Evolutionary conservation across 2,113 vertebrate species (phyloP).

Genomic region (Daboia siamensis): DNA sequence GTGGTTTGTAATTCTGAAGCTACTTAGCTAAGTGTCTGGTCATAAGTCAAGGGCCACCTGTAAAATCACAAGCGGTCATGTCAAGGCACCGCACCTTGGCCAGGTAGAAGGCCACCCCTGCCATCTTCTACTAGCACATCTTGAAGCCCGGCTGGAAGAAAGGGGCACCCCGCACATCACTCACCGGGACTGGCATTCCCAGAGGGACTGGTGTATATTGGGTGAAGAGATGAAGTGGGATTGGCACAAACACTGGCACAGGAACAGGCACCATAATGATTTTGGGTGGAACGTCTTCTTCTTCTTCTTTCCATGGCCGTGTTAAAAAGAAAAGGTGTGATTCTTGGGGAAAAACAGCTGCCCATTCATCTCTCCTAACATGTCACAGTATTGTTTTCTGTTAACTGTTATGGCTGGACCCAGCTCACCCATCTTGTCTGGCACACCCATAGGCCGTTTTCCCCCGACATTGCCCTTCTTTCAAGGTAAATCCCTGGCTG

Average conservation of each 20-base stretch:
- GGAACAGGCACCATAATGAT: constrained; percentile 87
- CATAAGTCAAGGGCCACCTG: background rate
- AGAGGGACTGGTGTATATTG: constrained; percentile 86
- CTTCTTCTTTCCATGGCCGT: constrained; percentile 49
- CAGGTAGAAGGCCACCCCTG: background rate
- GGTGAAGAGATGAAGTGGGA: constrained; percentile 93
- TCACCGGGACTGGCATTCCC: constrained; percentile 88
- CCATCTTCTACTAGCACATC: background rate
- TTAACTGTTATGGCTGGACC: background rate
- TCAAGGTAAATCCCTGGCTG: background rate
- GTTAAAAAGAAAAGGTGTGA: constrained; percentile 28
- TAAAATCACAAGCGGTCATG: background rate
- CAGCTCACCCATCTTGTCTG: background rate
- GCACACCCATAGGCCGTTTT: background rate
- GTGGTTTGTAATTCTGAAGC: background rate
- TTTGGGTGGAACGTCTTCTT: constrained; percentile 65
- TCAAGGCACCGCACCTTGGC: background rate
- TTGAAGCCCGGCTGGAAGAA: background rate
- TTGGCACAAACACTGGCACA: constrained; percentile 89
- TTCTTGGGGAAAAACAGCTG: background rate
- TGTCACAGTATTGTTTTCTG: background rate
- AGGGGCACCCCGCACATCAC: constrained; percentile 42
- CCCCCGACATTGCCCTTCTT: background rate
- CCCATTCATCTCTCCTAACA: background rate
- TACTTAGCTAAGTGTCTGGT: background rate